phyloP scores from a whole-genome alignment of 2,113 vertebrate species.

The Channa maculata region DNA sequence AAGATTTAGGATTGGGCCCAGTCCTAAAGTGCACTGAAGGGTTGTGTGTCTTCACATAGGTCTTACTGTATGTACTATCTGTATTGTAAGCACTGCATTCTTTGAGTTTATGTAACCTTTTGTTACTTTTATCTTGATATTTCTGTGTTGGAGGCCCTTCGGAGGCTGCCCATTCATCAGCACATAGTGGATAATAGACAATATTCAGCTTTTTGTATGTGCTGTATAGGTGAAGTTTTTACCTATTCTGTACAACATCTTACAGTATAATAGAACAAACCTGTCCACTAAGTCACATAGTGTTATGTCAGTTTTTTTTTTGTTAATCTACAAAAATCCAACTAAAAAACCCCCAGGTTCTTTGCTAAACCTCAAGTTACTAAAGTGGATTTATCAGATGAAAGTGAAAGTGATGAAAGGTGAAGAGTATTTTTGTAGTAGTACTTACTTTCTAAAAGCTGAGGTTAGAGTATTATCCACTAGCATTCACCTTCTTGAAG shows the following conservation, averaged over 20 bases:
- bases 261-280: neutral
- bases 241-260: neutral
- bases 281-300: neutral
- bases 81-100: neutral
- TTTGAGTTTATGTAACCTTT: neutral
- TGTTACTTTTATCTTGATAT: slow-evolving; percentile 7
- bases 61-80: neutral
- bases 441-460: slow-evolving; percentile 5
- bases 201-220: neutral
- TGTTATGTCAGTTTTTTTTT: neutral
- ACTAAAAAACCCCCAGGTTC: neutral
- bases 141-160: neutral
- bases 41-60: neutral
- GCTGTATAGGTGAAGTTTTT: neutral
- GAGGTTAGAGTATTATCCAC: slow-evolving; percentile 20
- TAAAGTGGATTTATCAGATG: slow-evolving; percentile 38
- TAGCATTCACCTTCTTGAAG: neutral
- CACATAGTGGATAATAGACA: neutral
- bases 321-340: too few species aligned
- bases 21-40: too few species aligned
- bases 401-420: slow-evolving; percentile 37
- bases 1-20: too few species aligned
- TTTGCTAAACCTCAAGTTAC: slow-evolving; percentile 28
- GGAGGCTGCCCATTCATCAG: neutral
- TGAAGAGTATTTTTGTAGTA: slow-evolving; percentile 16